Conservation (phyloP, 2,797 vertebrate genomes). For the Synanceia verrucosa region DNA sequence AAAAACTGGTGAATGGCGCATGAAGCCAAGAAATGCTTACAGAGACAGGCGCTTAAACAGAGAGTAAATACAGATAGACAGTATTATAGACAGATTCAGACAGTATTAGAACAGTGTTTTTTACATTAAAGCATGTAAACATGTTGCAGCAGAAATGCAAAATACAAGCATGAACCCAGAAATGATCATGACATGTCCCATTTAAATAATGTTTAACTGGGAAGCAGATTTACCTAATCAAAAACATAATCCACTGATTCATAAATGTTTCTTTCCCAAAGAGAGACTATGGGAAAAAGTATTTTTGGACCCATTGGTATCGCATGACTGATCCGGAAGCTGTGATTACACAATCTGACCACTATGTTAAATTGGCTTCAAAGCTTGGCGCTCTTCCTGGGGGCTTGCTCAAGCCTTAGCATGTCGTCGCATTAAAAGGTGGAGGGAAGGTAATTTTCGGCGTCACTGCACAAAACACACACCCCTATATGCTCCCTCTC, state of each 20-base stretch:
- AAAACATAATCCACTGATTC: background rate
- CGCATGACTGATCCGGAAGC: background rate
- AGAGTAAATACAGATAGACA: too few relatives aligned
- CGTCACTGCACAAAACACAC: slow-evolving; percentile 8
- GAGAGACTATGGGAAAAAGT: background rate
- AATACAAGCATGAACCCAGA: too few relatives aligned
- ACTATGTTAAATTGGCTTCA: background rate
- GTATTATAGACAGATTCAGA: background rate
- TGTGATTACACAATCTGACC: background rate
- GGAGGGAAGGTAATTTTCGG: slow-evolving; percentile 1
- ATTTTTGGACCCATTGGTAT: background rate
- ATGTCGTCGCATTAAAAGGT: background rate
- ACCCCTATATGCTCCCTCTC: background rate
- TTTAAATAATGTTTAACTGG: too few relatives aligned
- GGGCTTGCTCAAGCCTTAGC: background rate
- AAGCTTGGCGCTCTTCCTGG: background rate
- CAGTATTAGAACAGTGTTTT: background rate
- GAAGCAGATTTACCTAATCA: too few relatives aligned
- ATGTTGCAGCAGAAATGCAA: background rate
- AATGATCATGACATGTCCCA: too few relatives aligned
- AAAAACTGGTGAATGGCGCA: background rate
- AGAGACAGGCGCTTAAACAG: too few relatives aligned
- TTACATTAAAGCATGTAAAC: too few relatives aligned
- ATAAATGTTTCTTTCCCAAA: background rate
- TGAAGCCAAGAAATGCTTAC: too few relatives aligned